Evolutionary conservation across 2,888 invertebrate species (phyloP).

Genomic region (Aquatica leii): DNA sequence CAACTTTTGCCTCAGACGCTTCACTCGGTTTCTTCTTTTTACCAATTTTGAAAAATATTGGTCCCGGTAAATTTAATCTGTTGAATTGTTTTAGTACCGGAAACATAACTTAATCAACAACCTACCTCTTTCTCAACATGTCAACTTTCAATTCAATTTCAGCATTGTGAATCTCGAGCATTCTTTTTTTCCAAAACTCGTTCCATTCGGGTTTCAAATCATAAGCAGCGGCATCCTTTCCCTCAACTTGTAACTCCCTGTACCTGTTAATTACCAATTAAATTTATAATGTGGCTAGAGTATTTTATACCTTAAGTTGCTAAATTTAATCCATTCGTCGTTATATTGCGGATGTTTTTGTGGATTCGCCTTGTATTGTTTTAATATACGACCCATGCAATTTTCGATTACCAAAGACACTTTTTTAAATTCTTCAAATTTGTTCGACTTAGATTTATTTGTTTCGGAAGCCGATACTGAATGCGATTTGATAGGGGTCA

Average conservation of each 20-base stretch:
- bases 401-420: no score
- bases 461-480: slow-evolving; percentile 43
- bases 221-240: no score
- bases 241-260: no score
- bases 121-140: slow-evolving; percentile 70
- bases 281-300: no score
- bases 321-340: no score
- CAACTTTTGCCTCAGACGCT: slow-evolving; percentile 28
- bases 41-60: slow-evolving; percentile 57
- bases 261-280: no score
- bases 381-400: no score
- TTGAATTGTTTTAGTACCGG: background rate
- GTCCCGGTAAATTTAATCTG: slow-evolving; percentile 53
- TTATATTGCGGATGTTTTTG: no score
- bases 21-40: slow-evolving; percentile 40
- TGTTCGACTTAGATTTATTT: slow-evolving; percentile 55
- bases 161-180: slow-evolving; percentile 72
- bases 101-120: background rate
- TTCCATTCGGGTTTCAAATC: no score
- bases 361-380: no score
- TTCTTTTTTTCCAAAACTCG: no score
- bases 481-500: slow-evolving; percentile 58
- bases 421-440: slow-evolving; percentile 65
- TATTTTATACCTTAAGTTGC: no score
- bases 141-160: slow-evolving; percentile 72